Evolutionary conservation across 1,140 invertebrate genomes (phyloP).

Genomic region (Drosophila tristis): DNA sequence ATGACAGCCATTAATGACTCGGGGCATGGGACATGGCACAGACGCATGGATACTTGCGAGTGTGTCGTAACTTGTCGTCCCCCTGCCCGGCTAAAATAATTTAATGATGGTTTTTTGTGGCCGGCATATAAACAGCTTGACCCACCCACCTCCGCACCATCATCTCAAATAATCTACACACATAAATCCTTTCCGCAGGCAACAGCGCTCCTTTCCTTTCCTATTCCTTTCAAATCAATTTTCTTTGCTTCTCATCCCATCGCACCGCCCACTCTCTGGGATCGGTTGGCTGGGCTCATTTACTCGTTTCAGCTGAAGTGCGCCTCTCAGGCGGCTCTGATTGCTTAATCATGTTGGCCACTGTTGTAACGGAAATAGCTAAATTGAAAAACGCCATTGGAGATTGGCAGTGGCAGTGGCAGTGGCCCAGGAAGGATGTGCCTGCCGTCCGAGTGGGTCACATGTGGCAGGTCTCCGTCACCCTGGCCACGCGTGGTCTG

Average conservation of each 20-base stretch:
- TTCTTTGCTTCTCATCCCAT: too few species aligned
- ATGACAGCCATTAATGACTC: conserved; percentile 41
- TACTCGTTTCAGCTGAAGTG: conserved; percentile 54
- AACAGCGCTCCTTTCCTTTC: conserved; percentile 31
- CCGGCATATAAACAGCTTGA: conserved; percentile 58
- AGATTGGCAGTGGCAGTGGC: conserved; percentile 26
- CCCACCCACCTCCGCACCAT: conserved; percentile 37
- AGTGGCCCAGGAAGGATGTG: conserved; percentile 22
- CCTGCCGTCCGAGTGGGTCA: conserved; percentile 19
- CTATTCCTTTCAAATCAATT: neutral
- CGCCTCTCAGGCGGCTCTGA: conserved; percentile 58
- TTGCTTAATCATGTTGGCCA: conserved; percentile 77
- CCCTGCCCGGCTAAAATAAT: conserved; percentile 26
- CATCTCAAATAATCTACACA: conserved; percentile 57
- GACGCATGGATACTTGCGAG: conserved; percentile 10
- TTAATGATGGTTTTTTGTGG: conserved; percentile 64
- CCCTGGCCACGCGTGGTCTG: conserved; percentile 8
- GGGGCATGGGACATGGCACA: neutral
- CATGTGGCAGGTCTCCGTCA: conserved; percentile 27
- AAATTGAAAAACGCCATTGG: conserved; percentile 77
- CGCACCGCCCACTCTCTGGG: conserved; percentile 5
- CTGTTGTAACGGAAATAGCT: conserved; percentile 65
- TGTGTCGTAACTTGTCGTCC: conserved; percentile 19
- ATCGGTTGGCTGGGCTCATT: conserved; percentile 38
- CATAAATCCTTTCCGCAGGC: conserved; percentile 61